Base-by-base conservation (phyloP, 2,797 vertebrate genomes). In the Otolemur crassicaudatus region DNA sequence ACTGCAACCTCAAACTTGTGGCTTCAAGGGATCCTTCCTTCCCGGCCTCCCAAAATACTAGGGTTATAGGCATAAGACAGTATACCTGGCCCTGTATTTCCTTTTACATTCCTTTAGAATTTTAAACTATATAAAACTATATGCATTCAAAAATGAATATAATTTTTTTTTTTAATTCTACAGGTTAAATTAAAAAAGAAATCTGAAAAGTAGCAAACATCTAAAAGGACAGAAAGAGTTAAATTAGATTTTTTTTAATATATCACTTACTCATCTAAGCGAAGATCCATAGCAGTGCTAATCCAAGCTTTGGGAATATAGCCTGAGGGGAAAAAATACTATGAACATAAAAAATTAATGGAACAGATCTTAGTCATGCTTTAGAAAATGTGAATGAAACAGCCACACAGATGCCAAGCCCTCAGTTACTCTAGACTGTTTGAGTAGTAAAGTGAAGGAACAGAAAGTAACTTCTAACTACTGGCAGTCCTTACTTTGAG, bases 271-370 rank as follows among this genome's bases (percentile, higher is more conserved):
- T 99, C 98, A 98, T 99, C 99, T 92, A 98, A 94, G 0, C 96
- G 98, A 92, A 99, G 99, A 97, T 99, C 99, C 98, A 99, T 98
- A 0, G 99, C 99, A 92, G 99, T 99, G 88, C 99, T 99, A 97
- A 99, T 98, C 99, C 99, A 99, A 0, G 98, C 94, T 98, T 98
- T 99, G 65, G 99, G 99, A 97, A 99, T 98, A 93, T 99, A 99
- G 80, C 99, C 99, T 99, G 96, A 69, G 34, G 56, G 61, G 31
- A 31, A 69, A 80, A 76, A 67, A 95, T 27, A 94, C 6, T 53
- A 76, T 75, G 49, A 96, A 43, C 2, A 61, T 23, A 86, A 79
- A 31, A 86, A 70, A 69, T 63, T 87, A 94, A 70, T 58, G 63
- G 70, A 94, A 58, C 40, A 87, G 87, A 82, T 63, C 56, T 86